Conservation (phyloP, 2,797 vertebrate genomes). For the Pantherophis alleghaniensis region DNA sequence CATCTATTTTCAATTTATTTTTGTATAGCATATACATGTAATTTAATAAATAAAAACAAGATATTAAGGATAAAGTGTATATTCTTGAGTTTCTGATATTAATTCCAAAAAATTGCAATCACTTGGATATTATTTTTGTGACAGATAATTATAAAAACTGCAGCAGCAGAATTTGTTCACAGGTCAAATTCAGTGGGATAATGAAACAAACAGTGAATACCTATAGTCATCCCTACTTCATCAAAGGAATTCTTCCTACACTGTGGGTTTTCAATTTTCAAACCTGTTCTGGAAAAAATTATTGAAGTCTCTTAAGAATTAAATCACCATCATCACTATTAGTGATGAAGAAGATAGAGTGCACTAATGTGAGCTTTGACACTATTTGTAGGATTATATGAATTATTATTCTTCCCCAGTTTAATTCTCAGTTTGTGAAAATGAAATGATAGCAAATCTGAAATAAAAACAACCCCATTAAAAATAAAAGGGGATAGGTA, state of each 20-base stretch:
- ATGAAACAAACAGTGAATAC: background rate
- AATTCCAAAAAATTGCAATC: background rate
- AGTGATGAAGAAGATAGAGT: background rate
- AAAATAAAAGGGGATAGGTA: background rate
- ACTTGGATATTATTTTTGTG: background rate
- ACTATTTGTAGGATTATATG: background rate
- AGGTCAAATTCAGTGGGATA: background rate
- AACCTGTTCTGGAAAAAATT: background rate
- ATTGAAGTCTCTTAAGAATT: background rate
- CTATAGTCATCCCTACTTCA: background rate
- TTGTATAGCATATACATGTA: background rate
- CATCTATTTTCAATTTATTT: background rate
- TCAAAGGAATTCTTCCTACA: background rate
- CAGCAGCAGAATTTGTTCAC: background rate
- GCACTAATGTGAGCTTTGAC: background rate
- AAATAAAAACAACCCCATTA: background rate
- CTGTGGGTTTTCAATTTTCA: background rate
- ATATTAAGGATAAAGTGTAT: background rate
- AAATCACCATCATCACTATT: background rate
- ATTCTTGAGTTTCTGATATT: background rate
- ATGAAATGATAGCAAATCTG: background rate
- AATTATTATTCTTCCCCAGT: background rate
- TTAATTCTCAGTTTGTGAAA: background rate
- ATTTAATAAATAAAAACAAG: background rate
- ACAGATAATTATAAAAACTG: background rate